Evolutionary conservation across 2,113 vertebrate species (phyloP).

Genomic region (Cromileptes altivelis): DNA sequence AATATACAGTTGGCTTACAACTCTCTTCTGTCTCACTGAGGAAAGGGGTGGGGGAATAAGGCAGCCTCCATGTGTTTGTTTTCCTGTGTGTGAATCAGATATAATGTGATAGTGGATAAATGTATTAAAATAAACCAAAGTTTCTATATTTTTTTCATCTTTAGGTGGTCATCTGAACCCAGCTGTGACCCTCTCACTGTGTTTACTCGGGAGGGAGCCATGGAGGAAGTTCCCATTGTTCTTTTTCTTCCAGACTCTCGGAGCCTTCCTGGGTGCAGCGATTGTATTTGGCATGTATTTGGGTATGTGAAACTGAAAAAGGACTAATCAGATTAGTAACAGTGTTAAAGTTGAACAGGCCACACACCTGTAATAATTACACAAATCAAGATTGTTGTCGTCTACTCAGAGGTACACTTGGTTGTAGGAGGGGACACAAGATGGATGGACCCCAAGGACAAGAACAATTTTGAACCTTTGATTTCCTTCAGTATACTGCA

Average conservation of each 20-base stretch:
- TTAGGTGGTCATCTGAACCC: constrained; percentile 92
- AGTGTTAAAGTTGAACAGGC: not conserved
- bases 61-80: constrained; percentile 8
- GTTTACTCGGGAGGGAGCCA: constrained; percentile 87
- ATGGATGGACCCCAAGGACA: not conserved
- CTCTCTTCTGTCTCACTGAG: not conserved
- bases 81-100: not conserved
- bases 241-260: constrained; percentile 70
- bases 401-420: too few species aligned
- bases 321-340: not conserved
- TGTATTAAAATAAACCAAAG: not conserved
- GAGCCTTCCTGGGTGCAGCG: constrained; percentile 89
- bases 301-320: constrained; percentile 78
- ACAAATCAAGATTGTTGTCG: not conserved
- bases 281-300: constrained; percentile 89
- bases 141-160: constrained; percentile 8
- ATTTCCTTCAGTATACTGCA: not conserved
- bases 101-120: not conserved
- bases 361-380: not conserved
- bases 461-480: not conserved
- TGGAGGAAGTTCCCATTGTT: constrained; percentile 66
- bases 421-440: not conserved
- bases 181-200: constrained; percentile 88
- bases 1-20: not conserved
- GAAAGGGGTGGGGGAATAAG: not conserved